These are phyloP conservation scores for Lepidotrigona ventralis DNA, from an alignment of 1,140 invertebrate species.

Conservation along the genomic window DNA sequence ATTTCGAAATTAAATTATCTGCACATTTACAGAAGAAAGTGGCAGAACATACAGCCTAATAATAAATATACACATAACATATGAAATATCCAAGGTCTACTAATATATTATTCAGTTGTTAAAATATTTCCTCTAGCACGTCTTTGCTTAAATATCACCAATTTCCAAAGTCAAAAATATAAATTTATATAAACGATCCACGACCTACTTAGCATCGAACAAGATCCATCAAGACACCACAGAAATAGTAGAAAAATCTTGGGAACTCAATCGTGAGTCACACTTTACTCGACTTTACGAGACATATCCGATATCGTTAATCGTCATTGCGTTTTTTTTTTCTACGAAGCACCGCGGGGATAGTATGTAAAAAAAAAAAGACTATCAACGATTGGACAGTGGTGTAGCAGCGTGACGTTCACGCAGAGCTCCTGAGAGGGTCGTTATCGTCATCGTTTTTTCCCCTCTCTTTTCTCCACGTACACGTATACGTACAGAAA, in stretches of 20 bases:
- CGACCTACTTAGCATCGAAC: too few species aligned
- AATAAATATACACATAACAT: neutral
- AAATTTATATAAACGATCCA: neutral
- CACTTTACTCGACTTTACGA: constrained; percentile 19
- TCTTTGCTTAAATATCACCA: too few species aligned
- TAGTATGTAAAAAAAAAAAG: constrained; percentile 52
- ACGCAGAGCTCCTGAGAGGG: constrained; percentile 57
- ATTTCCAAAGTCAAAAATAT: neutral
- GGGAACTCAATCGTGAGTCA: constrained; percentile 30
- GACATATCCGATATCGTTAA: constrained; percentile 22
- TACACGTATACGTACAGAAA: neutral
- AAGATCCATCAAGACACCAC: neutral
- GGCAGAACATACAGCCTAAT: too few species aligned
- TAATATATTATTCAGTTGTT: neutral
- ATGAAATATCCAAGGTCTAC: neutral
- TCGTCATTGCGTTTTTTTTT: constrained; percentile 17
- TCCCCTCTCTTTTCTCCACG: constrained; percentile 1
- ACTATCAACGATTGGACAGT: constrained; percentile 46
- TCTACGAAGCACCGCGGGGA: constrained; percentile 20
- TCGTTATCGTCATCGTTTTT: constrained; percentile 48
- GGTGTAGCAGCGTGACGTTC: constrained; percentile 24
- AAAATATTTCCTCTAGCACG: neutral
- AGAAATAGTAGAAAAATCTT: neutral
- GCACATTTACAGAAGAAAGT: neutral
- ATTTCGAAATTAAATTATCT: too few species aligned